Base-by-base conservation (phyloP, 37 sponge, comb jelly and placozoan genomes). In the Halisarca cf. caerulea region DNA sequence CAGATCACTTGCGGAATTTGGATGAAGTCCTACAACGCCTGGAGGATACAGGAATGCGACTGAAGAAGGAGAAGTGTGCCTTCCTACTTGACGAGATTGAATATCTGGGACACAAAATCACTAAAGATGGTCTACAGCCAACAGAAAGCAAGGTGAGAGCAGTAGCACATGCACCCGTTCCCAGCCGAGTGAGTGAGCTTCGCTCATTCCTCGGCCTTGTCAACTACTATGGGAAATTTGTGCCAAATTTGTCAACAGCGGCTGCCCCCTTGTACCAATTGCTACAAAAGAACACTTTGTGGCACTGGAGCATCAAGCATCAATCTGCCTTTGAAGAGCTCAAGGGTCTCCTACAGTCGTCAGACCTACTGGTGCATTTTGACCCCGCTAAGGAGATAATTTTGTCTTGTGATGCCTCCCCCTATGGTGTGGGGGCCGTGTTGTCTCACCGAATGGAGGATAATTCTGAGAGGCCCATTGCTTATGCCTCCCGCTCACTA, bases 41-140 rank as follows among this genome's bases (percentile, higher is more conserved):
- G 15, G 42, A 28, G 24, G 43, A 14, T 14, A n/a, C 77, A 42
- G 77, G 77, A 14, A 36, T 74, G 14, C 81, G 81, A 37, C 58
- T 80, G 20, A 74, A 74, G 77, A 36, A 23, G 24, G n/a, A 27
- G 18, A 74, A 74, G 35, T 74, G 77, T 36, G 41, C 36, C 15
- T 74, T 74, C 32, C 9, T 42, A n/a, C 77, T 74, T 14, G 6
- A 9, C 8, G 14, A 9, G 17, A 42, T 74, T 14, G 77, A 74
- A 74, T 74, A 74, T 23, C 41, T 74, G 43, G 77, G 77, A 37
- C 77, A 74, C n/a, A 74, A n/a, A 7, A 74, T 74, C 20, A 20
- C 64, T 30, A 6, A 4, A 30, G 64, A 62, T 30, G 64, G 64
- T 30, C 64, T 62, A 20, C 25, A 28, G 6, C 64, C 64, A 6